Conservation (phyloP, 1,140 invertebrate species). For the Drosophila athabasca region DNA sequence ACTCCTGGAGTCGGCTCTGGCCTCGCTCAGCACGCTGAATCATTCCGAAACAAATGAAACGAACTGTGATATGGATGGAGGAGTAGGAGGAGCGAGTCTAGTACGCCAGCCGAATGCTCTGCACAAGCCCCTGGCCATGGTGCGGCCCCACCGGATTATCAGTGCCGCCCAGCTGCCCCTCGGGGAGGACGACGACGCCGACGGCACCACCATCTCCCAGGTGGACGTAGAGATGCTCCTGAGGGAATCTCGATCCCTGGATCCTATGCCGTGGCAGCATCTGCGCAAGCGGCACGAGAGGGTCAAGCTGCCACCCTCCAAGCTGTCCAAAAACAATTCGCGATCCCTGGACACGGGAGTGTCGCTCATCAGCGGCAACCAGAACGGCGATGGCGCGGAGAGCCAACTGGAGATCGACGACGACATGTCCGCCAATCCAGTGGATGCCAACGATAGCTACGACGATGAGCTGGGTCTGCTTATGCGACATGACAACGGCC, state of each 20-base stretch:
- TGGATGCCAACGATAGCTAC: conserved; percentile 69
- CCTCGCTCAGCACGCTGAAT: conserved; percentile 81
- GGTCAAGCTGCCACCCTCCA: conserved; percentile 73
- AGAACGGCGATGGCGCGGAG: conserved; percentile 53
- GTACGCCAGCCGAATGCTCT: conserved; percentile 69
- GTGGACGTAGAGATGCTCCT: conserved; percentile 49
- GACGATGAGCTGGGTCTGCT: conserved; percentile 76
- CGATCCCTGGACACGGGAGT: conserved; percentile 77
- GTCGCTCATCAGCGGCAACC: conserved; percentile 76
- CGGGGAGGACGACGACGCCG: conserved; percentile 34
- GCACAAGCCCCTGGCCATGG: conserved; percentile 81
- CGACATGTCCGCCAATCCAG: conserved; percentile 57
- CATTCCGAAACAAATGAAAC: conserved; percentile 83
- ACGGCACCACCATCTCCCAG: conserved; percentile 7
- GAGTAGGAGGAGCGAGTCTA: conserved; percentile 50
- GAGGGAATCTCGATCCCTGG: conserved; percentile 76
- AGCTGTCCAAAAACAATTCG: conserved; percentile 81
- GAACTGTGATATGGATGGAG: conserved; percentile 82
- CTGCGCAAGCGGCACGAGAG: conserved; percentile 69
- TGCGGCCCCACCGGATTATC: conserved; percentile 80
- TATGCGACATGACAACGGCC: conserved; percentile 70
- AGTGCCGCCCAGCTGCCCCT: conserved; percentile 58
- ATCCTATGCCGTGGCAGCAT: conserved; percentile 78
- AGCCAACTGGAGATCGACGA: conserved; percentile 40
- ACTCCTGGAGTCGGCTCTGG: conserved; percentile 60